These are phyloP conservation scores for Ianthella basta DNA, from an alignment of 37 sponge, comb jelly and placozoan species.

Conservation along the genomic window DNA sequence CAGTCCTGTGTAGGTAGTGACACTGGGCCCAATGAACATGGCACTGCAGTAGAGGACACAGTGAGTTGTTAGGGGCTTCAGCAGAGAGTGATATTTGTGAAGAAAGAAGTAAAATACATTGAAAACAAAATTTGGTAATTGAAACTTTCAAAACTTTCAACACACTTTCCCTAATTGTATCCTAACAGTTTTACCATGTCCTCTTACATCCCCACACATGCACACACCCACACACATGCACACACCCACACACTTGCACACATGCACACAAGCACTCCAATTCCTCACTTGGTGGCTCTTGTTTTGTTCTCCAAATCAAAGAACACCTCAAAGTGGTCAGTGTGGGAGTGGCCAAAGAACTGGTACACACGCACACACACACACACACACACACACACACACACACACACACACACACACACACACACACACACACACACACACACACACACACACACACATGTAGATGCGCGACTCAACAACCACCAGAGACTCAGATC, in stretches of 20 bases:
- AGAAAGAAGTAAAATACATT: no score
- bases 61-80: not conserved
- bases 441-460: no score
- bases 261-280: not conserved
- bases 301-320: conserved; percentile 68
- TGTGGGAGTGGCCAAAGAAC: conserved; percentile 96
- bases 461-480: no score
- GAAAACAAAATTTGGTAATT: no score
- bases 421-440: no score
- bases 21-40: conserved; percentile 74
- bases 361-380: conserved; percentile 84
- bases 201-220: not conserved
- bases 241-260: no score
- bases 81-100: no score
- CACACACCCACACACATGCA: no score
- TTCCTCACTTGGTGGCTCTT: conserved; percentile 58
- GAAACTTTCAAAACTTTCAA: no score
- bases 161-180: no score
- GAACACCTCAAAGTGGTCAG: conserved; percentile 62
- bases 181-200: not conserved
- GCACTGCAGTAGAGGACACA: conserved; percentile 31
- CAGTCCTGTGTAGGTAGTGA: conserved; percentile 56
- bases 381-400: conserved; percentile 67
- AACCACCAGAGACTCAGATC: no score
- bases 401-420: no score